Percentiles rank a stretch among this genome's conserved stretches.
Conservation (phyloP, 2,113 vertebrate genomes). For the Rallus limicola region DNA sequence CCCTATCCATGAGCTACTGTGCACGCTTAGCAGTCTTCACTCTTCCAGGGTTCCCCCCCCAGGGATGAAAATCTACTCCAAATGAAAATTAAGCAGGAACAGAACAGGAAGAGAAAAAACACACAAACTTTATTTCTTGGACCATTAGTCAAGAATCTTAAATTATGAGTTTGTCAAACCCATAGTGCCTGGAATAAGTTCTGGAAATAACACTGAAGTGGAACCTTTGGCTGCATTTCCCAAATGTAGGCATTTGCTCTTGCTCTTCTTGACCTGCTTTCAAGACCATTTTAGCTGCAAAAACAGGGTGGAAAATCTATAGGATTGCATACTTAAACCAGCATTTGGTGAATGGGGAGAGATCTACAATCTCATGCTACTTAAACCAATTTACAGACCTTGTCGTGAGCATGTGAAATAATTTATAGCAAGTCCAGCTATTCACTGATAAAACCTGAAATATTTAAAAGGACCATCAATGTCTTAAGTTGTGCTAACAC, state of each 20-base stretch:
- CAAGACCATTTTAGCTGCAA: neutral
- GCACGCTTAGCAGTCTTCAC: neutral
- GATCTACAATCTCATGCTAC: neutral
- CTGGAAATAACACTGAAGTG: neutral
- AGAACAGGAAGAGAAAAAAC: neutral
- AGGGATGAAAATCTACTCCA: slow-evolving; percentile 17
- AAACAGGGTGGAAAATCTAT: neutral
- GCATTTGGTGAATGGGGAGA: neutral
- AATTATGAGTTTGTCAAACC: slow-evolving; percentile 17
- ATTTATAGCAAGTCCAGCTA: neutral
- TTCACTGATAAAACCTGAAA: neutral
- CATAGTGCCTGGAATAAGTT: neutral
- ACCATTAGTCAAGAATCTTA: slow-evolving; percentile 9
- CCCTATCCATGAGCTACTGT: neutral
- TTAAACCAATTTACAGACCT: neutral
- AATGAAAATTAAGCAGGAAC: neutral
- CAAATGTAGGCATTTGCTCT: neutral
- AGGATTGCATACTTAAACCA: neutral
- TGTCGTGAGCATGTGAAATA: neutral
- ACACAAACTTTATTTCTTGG: neutral
- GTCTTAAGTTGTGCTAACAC: neutral
- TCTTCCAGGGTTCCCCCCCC: neutral
- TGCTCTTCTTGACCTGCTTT: neutral
- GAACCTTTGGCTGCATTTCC: neutral
- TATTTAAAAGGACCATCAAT: neutral